Evolutionary conservation across 2,888 invertebrate species (phyloP), one percentile per base, ranked within the genome.

Genomic region (Lasiommata megera): DNA sequence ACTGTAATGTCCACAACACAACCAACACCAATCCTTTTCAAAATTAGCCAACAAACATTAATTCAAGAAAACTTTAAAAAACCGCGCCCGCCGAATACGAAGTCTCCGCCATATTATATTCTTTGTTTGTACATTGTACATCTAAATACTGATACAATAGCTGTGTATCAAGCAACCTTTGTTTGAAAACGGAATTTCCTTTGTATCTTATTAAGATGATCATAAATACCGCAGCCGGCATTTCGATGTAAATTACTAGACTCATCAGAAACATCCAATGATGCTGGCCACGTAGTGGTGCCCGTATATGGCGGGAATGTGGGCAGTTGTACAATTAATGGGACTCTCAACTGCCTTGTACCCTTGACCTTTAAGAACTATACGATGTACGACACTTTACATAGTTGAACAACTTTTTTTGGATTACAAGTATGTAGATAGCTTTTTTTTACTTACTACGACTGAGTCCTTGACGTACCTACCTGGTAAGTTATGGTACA

Each of bases 331-430:
- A 50, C 38, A 52, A 56, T 56, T 52, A 56, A 48, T 41, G 41
- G 9, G 40, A 18, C 17, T 8, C 28, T 23, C 8, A 8, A 9
- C n/a, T 14, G 9, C 48, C 40, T 48, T 51, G 16, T 34, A 17
- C n/a, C 60, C 60, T 54, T 60, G 53, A 56, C 53, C 53, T 60
- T 60, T 54, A 28, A 29, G 17, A 38, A 37, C 53, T 53, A 37
- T 53, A 53, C 31, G 41, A 31, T 52, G 29, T 31, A 29, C 38
- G 40, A 47, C 7, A 17, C 28, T 47, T 16, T 8, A 37, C 6
- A 37, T 8, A 12, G 18, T 48, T 14, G 31, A 48, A 48, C 23
- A 23, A 3, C 5, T 23, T 23, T 23, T 23, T 23, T 23, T 23
- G 23, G 23, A 23, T 23, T 23, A 23, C 23, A 2, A 23, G 23